Evolutionary conservation across 1,140 invertebrate species (phyloP).

Genomic region (Nasonia vitripennis): DNA sequence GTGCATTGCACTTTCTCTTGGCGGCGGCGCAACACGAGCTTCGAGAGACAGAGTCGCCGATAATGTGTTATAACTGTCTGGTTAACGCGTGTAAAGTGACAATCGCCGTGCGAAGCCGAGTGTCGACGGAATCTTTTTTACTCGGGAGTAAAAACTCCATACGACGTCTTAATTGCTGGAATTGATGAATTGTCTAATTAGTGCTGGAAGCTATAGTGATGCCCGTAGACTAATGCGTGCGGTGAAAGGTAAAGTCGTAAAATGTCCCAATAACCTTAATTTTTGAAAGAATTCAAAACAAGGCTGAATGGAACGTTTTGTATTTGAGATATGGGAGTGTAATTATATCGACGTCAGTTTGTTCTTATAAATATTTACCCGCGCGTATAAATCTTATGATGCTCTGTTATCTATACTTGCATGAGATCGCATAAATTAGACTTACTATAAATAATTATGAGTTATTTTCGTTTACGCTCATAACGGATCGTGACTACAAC

Average conservation of each 20-base stretch:
- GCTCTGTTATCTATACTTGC: too few relatives aligned
- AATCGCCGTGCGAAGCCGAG: neutral
- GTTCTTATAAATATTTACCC: neutral
- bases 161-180: neutral
- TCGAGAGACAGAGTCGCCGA: neutral
- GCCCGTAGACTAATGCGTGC: neutral
- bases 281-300: constrained; percentile 21
- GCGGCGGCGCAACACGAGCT: neutral
- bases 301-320: neutral
- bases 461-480: neutral
- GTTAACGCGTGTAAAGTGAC: neutral
- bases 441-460: neutral
- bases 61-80: constrained; percentile 17
- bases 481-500: neutral
- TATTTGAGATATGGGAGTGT: neutral
- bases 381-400: neutral
- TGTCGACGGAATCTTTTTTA: neutral
- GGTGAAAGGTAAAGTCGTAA: constrained; percentile 32
- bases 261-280: constrained; percentile 13
- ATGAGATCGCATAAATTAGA: neutral
- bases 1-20: constrained; percentile 29
- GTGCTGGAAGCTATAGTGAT: neutral
- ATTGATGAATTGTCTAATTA: neutral
- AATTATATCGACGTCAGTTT: neutral
- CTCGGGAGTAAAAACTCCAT: neutral